These are phyloP conservation scores for Patiria miniata DNA, from an alignment of 35 echinoderm and acorn worm species.

Conservation along the genomic window DNA sequence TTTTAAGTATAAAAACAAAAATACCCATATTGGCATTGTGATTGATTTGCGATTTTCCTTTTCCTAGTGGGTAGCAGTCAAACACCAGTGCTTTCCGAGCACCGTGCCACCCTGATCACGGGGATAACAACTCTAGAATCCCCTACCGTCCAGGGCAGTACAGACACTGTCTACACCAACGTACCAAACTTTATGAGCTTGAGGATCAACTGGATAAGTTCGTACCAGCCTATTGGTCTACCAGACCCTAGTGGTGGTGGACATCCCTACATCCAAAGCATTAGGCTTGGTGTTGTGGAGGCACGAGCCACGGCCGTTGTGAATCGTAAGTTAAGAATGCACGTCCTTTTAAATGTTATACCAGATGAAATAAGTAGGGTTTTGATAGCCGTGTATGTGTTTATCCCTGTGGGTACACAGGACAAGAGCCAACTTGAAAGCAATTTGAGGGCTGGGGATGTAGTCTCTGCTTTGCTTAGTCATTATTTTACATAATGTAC, in stretches of 20 bases:
- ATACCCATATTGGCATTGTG: too few species aligned
- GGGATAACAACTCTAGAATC: slow-evolving; percentile 36
- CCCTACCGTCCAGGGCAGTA: background rate
- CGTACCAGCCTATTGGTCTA: background rate
- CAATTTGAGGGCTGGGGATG: too few species aligned
- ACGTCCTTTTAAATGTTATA: too few species aligned
- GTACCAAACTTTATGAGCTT: background rate
- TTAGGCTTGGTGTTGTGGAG: background rate
- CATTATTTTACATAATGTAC: too few species aligned
- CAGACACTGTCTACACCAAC: background rate
- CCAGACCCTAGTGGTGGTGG: background rate
- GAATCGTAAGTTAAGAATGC: slow-evolving; percentile 1
- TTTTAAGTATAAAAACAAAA: too few species aligned
- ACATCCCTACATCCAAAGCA: background rate
- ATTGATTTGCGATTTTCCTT: too few species aligned
- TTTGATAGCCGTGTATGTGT: too few species aligned
- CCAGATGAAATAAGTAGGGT: too few species aligned
- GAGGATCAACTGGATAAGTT: background rate
- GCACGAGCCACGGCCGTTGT: background rate
- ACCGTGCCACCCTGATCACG: background rate
- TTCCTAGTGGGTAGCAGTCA: too few species aligned
- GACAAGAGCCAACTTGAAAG: too few species aligned
- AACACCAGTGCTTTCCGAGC: background rate
- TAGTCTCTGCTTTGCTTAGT: too few species aligned
- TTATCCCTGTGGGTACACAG: too few species aligned